phyloP scores from a whole-genome alignment of 2,888 invertebrate genomes.

The Oligia latruncula region DNA sequence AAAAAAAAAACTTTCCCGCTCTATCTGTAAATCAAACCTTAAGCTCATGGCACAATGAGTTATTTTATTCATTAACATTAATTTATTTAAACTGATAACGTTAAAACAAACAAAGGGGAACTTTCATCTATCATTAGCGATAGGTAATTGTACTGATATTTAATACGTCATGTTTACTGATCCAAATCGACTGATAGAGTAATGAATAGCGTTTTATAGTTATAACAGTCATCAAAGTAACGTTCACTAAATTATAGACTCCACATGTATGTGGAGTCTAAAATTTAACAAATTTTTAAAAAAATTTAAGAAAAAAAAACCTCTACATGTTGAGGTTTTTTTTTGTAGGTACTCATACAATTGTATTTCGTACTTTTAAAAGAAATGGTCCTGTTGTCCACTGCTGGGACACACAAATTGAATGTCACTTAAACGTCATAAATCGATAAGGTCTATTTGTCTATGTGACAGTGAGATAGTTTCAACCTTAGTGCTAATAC shows the following conservation, averaged over 20 bases:
- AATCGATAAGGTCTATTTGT: neutral
- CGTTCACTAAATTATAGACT: neutral
- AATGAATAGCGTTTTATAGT: neutral
- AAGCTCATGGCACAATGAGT: neutral
- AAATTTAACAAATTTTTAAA: no score
- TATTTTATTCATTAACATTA: neutral
- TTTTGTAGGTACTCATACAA: no score
- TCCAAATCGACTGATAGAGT: conserved; percentile 26
- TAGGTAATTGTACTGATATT: conserved; percentile 1
- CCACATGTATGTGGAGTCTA: no score
- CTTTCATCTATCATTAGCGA: conserved; percentile 21
- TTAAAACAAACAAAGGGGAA: neutral
- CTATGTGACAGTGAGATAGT: neutral
- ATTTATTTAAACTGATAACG: conserved; percentile 3
- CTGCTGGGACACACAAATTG: neutral
- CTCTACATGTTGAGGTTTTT: no score
- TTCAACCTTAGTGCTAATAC: neutral
- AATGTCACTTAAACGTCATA: neutral
- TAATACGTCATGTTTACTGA: conserved; percentile 31
- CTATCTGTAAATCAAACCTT: neutral
- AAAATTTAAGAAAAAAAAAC: no score
- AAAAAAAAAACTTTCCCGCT: neutral
- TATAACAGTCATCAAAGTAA: neutral
- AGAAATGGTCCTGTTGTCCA: neutral
- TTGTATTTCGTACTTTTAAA: no score